Evolutionary conservation across 2,113 vertebrate genomes (phyloP).

Genomic region (Salminus brasiliensis): DNA sequence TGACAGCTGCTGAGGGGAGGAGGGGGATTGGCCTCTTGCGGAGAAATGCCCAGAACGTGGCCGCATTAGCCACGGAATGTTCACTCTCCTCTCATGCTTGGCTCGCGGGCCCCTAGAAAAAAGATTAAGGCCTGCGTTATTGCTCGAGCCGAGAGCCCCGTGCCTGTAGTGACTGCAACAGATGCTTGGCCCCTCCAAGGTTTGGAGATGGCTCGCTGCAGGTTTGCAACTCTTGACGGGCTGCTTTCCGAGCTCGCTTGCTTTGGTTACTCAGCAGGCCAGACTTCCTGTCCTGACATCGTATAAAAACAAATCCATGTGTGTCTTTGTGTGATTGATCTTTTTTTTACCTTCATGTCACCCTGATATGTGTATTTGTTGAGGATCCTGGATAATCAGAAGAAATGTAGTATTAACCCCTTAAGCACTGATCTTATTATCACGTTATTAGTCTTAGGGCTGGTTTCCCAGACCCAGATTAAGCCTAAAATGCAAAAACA

Average conservation of each 20-base stretch:
- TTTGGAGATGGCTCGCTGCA: not conserved
- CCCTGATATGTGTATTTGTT: too few relatives aligned
- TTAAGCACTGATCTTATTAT: too few relatives aligned
- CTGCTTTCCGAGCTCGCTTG: constrained; percentile 1
- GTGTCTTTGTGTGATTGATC: not conserved
- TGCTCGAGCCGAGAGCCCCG: constrained; percentile 47
- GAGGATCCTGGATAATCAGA: too few relatives aligned
- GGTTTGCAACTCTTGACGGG: not conserved
- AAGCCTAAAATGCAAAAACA: too few relatives aligned
- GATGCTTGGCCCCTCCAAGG: constrained; percentile 54
- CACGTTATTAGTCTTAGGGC: too few relatives aligned
- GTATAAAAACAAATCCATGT: not conserved
- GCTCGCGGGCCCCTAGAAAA: constrained; percentile 56
- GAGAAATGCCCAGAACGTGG: constrained; percentile 73
- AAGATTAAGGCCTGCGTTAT: constrained; percentile 60
- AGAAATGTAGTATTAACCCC: too few relatives aligned
- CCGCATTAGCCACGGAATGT: constrained; percentile 70
- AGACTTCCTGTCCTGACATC: not conserved
- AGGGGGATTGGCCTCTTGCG: constrained; percentile 64
- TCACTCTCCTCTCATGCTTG: constrained; percentile 50
- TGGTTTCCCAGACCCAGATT: too few relatives aligned
- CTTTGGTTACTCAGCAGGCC: not conserved
- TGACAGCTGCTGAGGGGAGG: constrained; percentile 83
- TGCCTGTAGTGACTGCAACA: constrained; percentile 69
- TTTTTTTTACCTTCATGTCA: too few relatives aligned